Percentiles rank a stretch among this genome's conserved stretches.
Conservation (phyloP, 2,888 invertebrate species). For the Tromatobia lineatoria region DNA sequence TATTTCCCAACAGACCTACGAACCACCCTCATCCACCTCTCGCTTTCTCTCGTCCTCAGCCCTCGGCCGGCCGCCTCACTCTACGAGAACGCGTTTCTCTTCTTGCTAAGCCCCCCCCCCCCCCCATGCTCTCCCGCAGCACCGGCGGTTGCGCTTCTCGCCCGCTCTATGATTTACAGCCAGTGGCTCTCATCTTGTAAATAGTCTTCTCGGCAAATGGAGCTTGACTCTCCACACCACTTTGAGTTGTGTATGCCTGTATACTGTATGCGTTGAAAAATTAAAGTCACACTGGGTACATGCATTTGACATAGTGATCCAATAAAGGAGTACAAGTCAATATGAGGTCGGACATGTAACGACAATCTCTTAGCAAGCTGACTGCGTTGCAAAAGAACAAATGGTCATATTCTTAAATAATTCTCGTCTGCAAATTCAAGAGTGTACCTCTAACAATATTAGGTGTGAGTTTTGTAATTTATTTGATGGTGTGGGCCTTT, state of each 20-base stretch:
- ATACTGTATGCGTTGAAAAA: not conserved
- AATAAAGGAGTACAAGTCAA: not conserved
- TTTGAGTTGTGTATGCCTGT: not conserved
- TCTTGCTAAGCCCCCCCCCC: conserved; percentile 67
- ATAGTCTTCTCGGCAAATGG: conserved; percentile 62
- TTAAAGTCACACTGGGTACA: not conserved
- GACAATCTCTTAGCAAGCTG: not conserved
- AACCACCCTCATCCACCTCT: conserved; percentile 73
- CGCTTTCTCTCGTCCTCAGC: conserved; percentile 67
- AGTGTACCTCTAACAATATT: conserved; percentile 7
- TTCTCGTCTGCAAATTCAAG: not conserved
- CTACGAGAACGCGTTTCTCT: conserved; percentile 74
- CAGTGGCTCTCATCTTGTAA: conserved; percentile 82
- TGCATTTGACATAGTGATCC: not conserved
- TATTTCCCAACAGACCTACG: conserved; percentile 84
- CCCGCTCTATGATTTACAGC: conserved; percentile 81
- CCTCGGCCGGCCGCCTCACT: conserved; percentile 56
- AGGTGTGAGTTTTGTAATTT: conserved; percentile 57
- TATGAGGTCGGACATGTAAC: not conserved
- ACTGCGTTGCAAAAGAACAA: not conserved
- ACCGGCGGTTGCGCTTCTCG: conserved; percentile 63
- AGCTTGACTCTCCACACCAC: conserved; percentile 19
- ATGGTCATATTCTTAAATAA: not conserved
- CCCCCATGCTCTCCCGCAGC: conserved; percentile 39
- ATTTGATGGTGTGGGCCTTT: conserved; percentile 68